Evolutionary conservation across 2,113 vertebrate species (phyloP), one percentile per base, ranked within the genome.

Genomic region (Melanocharis versteri): DNA sequence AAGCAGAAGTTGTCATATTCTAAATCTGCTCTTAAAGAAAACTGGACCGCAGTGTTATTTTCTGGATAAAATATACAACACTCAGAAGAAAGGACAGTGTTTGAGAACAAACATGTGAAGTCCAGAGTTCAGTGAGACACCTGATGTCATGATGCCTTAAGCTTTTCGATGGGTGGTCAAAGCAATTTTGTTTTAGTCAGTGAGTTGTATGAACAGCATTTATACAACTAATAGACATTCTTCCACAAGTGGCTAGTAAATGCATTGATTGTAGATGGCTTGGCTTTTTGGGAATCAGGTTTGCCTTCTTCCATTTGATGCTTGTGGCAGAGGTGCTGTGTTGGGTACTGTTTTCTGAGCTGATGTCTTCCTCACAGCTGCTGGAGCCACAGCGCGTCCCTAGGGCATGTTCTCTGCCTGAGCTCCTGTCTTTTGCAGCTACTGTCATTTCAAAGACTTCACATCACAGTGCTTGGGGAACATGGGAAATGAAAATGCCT

Each of bases 361-460:
- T 13, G 10, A 28, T 54, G 57, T 44, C 42, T 62, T 93, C 71
- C 33, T 68, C 89, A 78, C 60, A 87, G 68, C 45, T 50, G 35
- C 70, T 48, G 62, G 56, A 91, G 53, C 56, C 79, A 85, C 75
- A 72, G 7, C 37, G 61, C 3, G 13, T 92, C 83, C 61, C 83
- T 16, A 16, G 75, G 70, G 57, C 60, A 91, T 7, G 65, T 66
- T 71, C 60, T 90, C 37, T 70, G 87, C 51, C 40, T 42, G 6
- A 61, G 64, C 20, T 65, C 37, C 70, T 83, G 54, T 37, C 54
- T 93, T 97, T 79, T 57, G 56, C 62, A 68, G 73, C 80, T 90
- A 60, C 68, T 88, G 87, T 92, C 62, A 81, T 87, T 94, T 97
- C 79, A 91, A 82, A 86, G 81, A 57, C 73, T 97, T 96, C 90